These are phyloP conservation scores for Megalops cyprinoides DNA, from an alignment of 2,797 vertebrate species.

Conservation along the genomic window DNA sequence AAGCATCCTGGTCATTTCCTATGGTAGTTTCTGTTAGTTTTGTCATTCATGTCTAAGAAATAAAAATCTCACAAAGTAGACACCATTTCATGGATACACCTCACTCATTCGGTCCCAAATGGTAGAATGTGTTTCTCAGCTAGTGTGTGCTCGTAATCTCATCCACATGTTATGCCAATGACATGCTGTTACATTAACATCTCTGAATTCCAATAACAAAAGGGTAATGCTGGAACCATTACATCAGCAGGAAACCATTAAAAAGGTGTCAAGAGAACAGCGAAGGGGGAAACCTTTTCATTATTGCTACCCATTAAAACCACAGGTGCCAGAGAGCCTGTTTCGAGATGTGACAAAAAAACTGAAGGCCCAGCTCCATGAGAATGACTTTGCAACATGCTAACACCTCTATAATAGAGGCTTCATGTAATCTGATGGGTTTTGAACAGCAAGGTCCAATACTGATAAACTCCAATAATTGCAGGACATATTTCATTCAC, in stretches of 20 bases:
- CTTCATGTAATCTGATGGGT: no score
- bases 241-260: neutral
- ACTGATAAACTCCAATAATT: no score
- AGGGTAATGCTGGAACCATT: neutral
- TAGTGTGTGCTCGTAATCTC: neutral
- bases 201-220: conserved; percentile 2
- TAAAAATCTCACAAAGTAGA: neutral
- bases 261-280: conserved; percentile 18
- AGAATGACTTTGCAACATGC: neutral
- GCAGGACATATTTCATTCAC: no score
- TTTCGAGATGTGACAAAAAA: neutral
- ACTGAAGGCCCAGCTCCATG: neutral
- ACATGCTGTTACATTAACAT: neutral
- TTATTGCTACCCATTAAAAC: neutral
- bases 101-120: neutral
- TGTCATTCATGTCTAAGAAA: neutral
- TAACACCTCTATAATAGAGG: neutral
- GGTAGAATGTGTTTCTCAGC: neutral
- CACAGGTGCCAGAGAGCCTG: neutral
- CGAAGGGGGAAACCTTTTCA: conserved; percentile 1
- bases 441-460: no score
- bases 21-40: no score
- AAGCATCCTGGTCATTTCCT: neutral
- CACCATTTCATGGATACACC: neutral
- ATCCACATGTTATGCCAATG: neutral